phyloP scores from a whole-genome alignment of 2,797 vertebrate species.

The Notolepis coatsorum region DNA sequence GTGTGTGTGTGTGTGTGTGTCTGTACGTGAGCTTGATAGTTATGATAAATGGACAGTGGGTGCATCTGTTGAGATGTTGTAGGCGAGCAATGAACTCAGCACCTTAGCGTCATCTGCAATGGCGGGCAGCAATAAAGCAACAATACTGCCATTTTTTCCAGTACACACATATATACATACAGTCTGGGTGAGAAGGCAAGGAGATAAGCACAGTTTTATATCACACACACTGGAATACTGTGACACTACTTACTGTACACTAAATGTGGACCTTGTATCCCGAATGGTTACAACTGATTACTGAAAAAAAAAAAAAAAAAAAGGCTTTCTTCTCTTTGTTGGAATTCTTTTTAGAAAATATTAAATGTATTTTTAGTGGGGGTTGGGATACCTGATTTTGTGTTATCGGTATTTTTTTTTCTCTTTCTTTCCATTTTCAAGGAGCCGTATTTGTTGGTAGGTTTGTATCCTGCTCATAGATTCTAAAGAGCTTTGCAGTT shows the following conservation, averaged over 20 bases:
- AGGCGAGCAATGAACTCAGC: conserved; percentile 28
- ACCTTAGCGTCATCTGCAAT: conserved; percentile 47
- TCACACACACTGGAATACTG: conserved; percentile 48
- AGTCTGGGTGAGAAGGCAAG: conserved; percentile 62
- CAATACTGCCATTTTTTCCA: conserved; percentile 49
- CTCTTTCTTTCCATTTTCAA: conserved; percentile 40
- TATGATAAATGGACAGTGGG: conserved; percentile 47
- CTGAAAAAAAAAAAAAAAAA: conserved; percentile 26
- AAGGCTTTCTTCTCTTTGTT: conserved; percentile 44
- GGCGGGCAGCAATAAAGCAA: conserved; percentile 24
- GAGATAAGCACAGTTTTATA: conserved; percentile 50
- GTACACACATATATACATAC: conserved; percentile 71
- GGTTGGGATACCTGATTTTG: conserved; percentile 49
- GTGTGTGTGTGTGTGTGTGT: conserved; percentile 14
- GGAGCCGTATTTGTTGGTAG: conserved; percentile 27
- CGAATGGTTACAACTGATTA: conserved; percentile 56
- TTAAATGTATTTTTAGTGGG: conserved; percentile 20
- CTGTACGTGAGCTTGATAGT: conserved; percentile 25
- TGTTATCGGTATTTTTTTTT: conserved; percentile 52
- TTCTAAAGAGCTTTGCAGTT: conserved; percentile 34
- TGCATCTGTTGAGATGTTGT: conserved; percentile 27
- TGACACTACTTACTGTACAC: conserved; percentile 47
- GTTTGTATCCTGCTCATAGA: conserved; percentile 31
- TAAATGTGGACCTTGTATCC: conserved; percentile 58
- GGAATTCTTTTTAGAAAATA: conserved; percentile 36